Percentiles rank a stretch among this genome's conserved stretches.
Evolutionary conservation across 2,113 vertebrate genomes (phyloP).

Genomic region (Myanophis thanlyinensis): DNA sequence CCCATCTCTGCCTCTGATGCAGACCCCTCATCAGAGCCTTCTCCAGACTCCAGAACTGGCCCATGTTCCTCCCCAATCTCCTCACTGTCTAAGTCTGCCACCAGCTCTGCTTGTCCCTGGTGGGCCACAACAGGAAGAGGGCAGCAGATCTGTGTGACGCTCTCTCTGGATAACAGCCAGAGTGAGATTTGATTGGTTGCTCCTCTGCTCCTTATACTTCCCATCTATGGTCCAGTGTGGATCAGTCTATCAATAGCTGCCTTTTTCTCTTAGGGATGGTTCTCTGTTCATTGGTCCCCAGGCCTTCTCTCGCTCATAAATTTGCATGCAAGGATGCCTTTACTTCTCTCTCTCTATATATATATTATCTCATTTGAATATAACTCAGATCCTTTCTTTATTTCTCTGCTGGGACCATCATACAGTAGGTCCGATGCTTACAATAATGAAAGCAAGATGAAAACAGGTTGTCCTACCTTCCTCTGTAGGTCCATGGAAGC

Average conservation of each 20-base stretch:
- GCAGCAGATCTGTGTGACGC: neutral
- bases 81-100: no score
- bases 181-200: neutral
- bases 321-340: neutral
- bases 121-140: no score
- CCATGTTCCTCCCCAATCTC: no score
- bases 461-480: neutral
- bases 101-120: no score
- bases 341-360: no score
- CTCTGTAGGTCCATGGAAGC: neutral
- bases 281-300: neutral
- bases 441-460: neutral
- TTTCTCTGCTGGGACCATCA: neutral
- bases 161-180: neutral
- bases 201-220: neutral
- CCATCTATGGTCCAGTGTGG: neutral
- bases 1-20: no score
- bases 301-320: neutral
- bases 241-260: neutral
- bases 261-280: neutral
- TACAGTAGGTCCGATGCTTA: neutral
- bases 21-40: no score
- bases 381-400: neutral
- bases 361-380: neutral
- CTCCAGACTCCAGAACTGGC: no score